phyloP scores from a whole-genome alignment of 2,113 vertebrate species.

The Phalacrocorax carbo region DNA sequence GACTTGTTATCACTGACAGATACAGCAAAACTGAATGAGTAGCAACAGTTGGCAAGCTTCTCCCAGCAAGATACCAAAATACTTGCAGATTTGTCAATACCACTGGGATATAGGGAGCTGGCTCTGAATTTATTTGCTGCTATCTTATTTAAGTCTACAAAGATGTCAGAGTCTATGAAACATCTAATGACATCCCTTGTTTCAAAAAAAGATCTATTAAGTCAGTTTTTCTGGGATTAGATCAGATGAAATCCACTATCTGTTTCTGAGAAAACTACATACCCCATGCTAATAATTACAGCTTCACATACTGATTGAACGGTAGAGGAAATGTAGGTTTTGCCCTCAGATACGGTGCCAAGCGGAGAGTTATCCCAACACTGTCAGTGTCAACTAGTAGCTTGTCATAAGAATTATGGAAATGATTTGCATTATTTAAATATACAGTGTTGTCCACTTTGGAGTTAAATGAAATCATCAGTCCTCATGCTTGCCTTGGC shows the following conservation, averaged over 20 bases:
- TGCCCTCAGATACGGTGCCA: neutral
- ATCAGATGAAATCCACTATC: neutral
- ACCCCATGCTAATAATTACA: neutral
- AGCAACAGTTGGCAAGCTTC: neutral
- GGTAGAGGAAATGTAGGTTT: neutral
- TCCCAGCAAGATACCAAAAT: neutral
- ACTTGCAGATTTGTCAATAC: neutral
- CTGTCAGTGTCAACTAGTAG: neutral
- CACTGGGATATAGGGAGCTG: neutral
- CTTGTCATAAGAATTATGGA: neutral
- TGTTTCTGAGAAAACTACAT: neutral
- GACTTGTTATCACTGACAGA: neutral
- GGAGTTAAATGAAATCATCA: constrained; percentile 32
- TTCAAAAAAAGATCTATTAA: neutral
- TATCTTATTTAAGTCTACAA: neutral
- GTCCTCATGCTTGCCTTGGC: constrained; percentile 47
- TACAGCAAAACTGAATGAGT: neutral
- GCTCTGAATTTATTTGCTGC: neutral
- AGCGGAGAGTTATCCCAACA: neutral
- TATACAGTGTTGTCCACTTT: neutral
- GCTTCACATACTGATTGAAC: neutral
- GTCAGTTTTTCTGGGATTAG: neutral
- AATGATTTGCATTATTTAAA: neutral
- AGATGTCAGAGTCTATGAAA: neutral
- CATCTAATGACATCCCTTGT: neutral